Conservation (phyloP, 1,140 invertebrate genomes). For the Drosophila teissieri region DNA sequence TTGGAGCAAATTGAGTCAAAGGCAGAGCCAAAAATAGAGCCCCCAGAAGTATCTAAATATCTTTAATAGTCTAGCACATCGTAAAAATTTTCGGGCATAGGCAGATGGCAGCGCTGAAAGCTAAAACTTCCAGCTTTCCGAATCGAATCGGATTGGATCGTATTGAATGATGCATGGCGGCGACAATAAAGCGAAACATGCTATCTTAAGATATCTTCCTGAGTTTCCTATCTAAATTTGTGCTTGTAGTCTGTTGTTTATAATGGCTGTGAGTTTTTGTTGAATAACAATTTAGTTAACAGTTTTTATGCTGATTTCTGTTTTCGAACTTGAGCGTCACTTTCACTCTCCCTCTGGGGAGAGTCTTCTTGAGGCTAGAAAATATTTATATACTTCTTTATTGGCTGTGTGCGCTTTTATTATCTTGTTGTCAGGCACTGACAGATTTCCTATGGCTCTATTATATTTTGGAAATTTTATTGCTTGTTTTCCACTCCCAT, state of each 20-base stretch:
- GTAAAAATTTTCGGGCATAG: conserved; percentile 65
- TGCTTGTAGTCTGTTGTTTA: conserved; percentile 48
- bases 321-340: conserved; percentile 45
- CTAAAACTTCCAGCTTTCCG: conserved; percentile 43
- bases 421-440: conserved; percentile 36
- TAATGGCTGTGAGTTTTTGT: conserved; percentile 40
- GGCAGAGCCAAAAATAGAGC: conserved; percentile 44
- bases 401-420: conserved; percentile 42
- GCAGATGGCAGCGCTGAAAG: conserved; percentile 72
- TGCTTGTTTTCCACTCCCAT: conserved; percentile 22
- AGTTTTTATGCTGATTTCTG: conserved; percentile 60
- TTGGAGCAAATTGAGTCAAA: conserved; percentile 53
- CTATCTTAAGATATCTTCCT: conserved; percentile 18
- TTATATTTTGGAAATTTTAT: conserved; percentile 50
- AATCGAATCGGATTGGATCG: conserved; percentile 23
- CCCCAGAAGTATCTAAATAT: conserved; percentile 46
- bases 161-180: conserved; percentile 65
- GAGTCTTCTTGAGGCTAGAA: neutral
- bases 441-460: conserved; percentile 63
- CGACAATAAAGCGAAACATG: conserved; percentile 72
- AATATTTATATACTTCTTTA: conserved; percentile 55
- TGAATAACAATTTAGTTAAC: conserved; percentile 61
- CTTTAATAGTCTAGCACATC: conserved; percentile 74
- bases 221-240: conserved; percentile 40
- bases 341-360: conserved; percentile 57